These are phyloP conservation scores for Rotaria magnacalcarata DNA, from an alignment of 2,888 invertebrate genomes.

Conservation along the genomic window DNA sequence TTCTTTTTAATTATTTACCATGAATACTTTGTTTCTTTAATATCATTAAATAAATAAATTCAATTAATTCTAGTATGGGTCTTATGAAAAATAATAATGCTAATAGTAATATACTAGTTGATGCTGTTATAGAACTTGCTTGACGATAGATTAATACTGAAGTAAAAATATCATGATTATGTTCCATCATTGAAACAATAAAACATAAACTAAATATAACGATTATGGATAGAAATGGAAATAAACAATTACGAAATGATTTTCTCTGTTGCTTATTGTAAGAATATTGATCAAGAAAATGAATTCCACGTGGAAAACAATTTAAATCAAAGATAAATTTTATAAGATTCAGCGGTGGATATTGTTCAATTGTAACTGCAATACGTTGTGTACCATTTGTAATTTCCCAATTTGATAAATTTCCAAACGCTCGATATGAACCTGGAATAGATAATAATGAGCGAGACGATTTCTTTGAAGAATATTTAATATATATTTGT, in stretches of 20 bases:
- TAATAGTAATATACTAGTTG: background rate
- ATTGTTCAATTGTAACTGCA: background rate
- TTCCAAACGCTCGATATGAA: slow-evolving; percentile 18
- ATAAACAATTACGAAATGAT: background rate
- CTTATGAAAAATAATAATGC: background rate
- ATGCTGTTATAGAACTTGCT: slow-evolving; percentile 18
- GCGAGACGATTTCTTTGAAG: background rate
- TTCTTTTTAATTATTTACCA: background rate
- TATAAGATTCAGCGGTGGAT: background rate
- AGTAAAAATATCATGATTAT: background rate
- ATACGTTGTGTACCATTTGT: background rate
- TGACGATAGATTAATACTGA: background rate
- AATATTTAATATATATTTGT: background rate
- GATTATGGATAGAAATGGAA: background rate
- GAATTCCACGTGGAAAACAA: background rate
- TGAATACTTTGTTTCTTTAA: background rate
- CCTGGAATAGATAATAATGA: background rate
- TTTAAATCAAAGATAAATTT: slow-evolving; percentile 15
- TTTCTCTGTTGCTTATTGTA: background rate
- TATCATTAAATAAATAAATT: background rate
- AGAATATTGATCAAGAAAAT: background rate
- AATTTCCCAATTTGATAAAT: slow-evolving; percentile 5
- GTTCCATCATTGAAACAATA: background rate
- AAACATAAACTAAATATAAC: background rate
- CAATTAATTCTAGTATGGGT: background rate